Evolutionary conservation across 2,113 vertebrate genomes (phyloP).

Genomic region (Cyanocitta stelleri): DNA sequence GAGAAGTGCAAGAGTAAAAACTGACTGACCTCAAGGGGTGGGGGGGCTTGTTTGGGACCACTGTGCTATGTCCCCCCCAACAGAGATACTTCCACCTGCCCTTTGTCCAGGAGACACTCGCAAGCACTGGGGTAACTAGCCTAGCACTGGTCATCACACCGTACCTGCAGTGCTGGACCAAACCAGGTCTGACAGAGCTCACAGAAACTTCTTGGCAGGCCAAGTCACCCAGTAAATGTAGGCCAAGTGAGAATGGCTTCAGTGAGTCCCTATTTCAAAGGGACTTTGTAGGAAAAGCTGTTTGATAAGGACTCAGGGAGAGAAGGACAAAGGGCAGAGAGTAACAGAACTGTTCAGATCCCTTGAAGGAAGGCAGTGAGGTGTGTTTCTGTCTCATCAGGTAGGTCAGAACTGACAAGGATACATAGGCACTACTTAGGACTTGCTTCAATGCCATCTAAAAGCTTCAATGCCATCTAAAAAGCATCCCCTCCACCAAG

Average conservation of each 20-base stretch:
- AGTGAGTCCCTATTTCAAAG: background rate
- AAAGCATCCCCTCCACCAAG: background rate
- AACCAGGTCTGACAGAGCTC: background rate
- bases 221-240: background rate
- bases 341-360: background rate
- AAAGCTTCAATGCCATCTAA: background rate
- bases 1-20: background rate
- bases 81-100: background rate
- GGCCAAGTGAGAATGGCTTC: background rate
- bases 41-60: background rate
- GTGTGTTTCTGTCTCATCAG: background rate
- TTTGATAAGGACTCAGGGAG: background rate
- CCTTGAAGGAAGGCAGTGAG: background rate
- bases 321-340: background rate
- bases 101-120: background rate
- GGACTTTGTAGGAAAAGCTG: background rate
- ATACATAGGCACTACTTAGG: background rate
- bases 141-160: background rate
- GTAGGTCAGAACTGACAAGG: background rate
- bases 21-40: background rate
- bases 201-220: background rate
- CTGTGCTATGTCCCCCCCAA: accelerated
- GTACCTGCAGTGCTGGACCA: background rate
- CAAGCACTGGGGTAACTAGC: background rate
- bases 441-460: background rate